Conservation (phyloP, 2,888 invertebrate genomes). For the Hemistola chrysoprasaria region DNA sequence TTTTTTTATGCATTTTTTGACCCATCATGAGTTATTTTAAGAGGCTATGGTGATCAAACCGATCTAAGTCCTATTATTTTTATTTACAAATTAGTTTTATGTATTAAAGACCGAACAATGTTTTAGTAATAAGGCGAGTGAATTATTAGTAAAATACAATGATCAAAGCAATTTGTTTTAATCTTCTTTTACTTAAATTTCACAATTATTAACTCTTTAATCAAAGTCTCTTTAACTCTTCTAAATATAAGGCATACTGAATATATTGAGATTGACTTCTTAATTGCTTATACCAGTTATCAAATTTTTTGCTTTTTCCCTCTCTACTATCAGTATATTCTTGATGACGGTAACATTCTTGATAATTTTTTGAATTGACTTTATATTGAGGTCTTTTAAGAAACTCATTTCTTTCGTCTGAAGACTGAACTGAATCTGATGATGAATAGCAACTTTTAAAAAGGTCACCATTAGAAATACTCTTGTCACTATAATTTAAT, state of each 20-base stretch:
- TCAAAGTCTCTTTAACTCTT: conserved; percentile 42
- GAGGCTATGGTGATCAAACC: no score
- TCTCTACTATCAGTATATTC: conserved; percentile 8
- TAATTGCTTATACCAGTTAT: conserved; percentile 57
- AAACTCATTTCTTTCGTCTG: conserved; percentile 3
- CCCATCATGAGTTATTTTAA: no score
- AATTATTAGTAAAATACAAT: no score
- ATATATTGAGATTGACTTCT: conserved; percentile 52
- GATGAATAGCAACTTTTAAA: not conserved
- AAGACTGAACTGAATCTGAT: not conserved
- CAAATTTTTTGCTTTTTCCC: conserved; percentile 18
- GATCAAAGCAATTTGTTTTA: conserved; percentile 3
- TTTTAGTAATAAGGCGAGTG: no score
- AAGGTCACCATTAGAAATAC: no score
- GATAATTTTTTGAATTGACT: not conserved
- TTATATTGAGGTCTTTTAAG: not conserved
- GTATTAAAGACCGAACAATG: no score
- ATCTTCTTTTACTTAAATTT: no score
- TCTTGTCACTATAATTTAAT: not conserved
- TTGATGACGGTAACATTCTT: not conserved
- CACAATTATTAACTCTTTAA: no score
- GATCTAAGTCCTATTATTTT: no score
- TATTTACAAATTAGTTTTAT: no score
- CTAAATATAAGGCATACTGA: conserved; percentile 53
- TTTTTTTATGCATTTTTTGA: no score